Evolutionary conservation across 2,888 invertebrate species (phyloP), one percentile per base, ranked within the genome.

Genomic region (Campoplex nolae): DNA sequence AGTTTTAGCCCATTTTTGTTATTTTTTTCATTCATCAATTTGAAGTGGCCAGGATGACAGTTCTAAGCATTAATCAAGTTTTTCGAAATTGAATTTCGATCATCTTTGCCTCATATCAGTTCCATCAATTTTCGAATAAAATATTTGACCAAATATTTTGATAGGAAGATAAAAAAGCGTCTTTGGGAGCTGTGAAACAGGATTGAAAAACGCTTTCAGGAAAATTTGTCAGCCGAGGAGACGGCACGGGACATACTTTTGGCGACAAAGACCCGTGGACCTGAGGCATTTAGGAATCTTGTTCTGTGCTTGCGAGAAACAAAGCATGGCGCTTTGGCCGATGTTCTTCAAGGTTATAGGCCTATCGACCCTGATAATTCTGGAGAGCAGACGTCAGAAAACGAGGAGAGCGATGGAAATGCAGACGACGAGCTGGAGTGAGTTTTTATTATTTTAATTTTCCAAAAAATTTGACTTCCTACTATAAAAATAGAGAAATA

Each of bases 241-340:
- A 93, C 91, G 2, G 71, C 89, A 0, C 86, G 85, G 7, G 92
- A 93, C 16, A 91, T 94, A 54, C 90, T 90, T 75, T 71, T 88
- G 11, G 93, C 91, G 0, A 90, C 93, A 28, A 93, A 92, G 86
- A 94, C 92, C 2, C 90, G 94, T 82, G 94, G 94, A 6, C 94
- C 94, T 1, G 28, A 88, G 23, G 94, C 94, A 3, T 94, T 92
- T 80, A 32, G 87, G n/a, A 92, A 91, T 84, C 89, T 94, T 11
- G 48, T 92, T 11, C 3, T 62, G 18, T 92, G 93, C 77, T 85
- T 94, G 70, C 89, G 83, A 23, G 88, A 93, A 80, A 91, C 91
- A 2, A 88, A 87, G 45, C 93, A 94, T 32, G 87, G 89, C 3
- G 58, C 88, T 62, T 51, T 93, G 48, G 92, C 91, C 0, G 87